Conservation (phyloP, 1,140 invertebrate genomes). For the Mizuhopecten yessoensis region DNA sequence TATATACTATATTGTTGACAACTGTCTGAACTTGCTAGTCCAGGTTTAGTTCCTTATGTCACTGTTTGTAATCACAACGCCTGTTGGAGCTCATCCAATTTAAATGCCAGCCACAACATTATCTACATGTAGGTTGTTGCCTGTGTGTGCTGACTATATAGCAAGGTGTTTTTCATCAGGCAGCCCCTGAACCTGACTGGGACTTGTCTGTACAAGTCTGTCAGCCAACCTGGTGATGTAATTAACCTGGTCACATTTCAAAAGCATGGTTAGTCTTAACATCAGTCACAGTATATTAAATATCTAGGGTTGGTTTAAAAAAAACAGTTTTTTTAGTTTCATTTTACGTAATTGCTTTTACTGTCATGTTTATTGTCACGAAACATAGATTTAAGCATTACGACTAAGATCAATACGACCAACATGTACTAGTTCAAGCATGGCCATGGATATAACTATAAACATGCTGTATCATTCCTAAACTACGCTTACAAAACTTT, state of each 20-base stretch:
- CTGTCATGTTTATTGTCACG: too few relatives aligned
- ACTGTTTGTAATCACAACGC: background rate
- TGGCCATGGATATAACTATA: too few relatives aligned
- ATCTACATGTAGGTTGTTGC: background rate
- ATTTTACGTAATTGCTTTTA: too few relatives aligned
- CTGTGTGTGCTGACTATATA: background rate
- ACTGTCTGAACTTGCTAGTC: constrained; percentile 9
- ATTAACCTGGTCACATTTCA: background rate
- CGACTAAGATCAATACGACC: too few relatives aligned
- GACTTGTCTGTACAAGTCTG: constrained; percentile 32
- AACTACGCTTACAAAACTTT: too few relatives aligned
- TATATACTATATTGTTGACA: constrained; percentile 36
- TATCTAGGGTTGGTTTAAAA: too few relatives aligned
- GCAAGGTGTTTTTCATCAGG: constrained; percentile 35
- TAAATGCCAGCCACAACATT: constrained; percentile 34
- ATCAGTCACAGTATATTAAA: background rate
- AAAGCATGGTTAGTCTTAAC: constrained; percentile 13
- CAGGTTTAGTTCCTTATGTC: constrained; percentile 33
- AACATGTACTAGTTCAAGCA: too few relatives aligned
- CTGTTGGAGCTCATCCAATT: constrained; percentile 37
- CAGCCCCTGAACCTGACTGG: constrained; percentile 36
- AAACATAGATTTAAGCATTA: too few relatives aligned
- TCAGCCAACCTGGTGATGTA: constrained; percentile 30
- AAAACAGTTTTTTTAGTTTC: too few relatives aligned
- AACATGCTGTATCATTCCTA: too few relatives aligned